Base-by-base conservation (phyloP, 30 jellyfish, hydroid and myxozoan genomes). In the Turritopsis rubra region DNA sequence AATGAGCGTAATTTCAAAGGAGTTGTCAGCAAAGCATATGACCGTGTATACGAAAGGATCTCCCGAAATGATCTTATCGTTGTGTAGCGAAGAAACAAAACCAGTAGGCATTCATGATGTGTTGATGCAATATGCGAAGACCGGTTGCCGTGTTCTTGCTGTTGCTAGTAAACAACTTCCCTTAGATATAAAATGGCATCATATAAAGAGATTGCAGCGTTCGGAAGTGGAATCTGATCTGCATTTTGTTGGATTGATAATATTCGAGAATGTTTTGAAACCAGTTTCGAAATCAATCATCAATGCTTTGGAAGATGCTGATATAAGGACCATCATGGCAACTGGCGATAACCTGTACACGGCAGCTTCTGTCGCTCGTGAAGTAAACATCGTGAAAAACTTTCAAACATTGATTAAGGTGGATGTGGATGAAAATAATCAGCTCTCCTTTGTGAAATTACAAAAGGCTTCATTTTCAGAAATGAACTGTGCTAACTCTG, bases 261-360 rank as follows among this genome's bases (percentile, higher is more conserved):
- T 86, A 18, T 80, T 79, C 65, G 79, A 79, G 54, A 86, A 80
- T 75, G 74, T 27, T 1, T 65, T 78, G 18, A 79, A 66, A 71
- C 70, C 79, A 16, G 87, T 28, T 20, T 23, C 94, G 7, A 72
- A 30, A 13, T 26, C 85, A 5, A 52, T 73, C 28, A 86, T 86
- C n/a, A 23, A 18, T 29, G 72, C 74, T 27, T 65, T 86, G 9
- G 27, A 79, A 21, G 31, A 79, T 28, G 94, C 92, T 26, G 41
- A 66, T 26, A 68, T 86, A n/a, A 25, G 88, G 9, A 86, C 91
- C 23, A 88, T 81, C 75, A 86, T 86, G 94, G 94, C 86, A 5
- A 86, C 94, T 18, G 94, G 94, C 9, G 94, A 86, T 74, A 53
- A 86, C 75, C 87, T 86, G 0, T 27, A 29, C 3, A 86, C 94